Base-by-base conservation (phyloP, 2,888 invertebrate genomes). In the Electrophaes corylata region DNA sequence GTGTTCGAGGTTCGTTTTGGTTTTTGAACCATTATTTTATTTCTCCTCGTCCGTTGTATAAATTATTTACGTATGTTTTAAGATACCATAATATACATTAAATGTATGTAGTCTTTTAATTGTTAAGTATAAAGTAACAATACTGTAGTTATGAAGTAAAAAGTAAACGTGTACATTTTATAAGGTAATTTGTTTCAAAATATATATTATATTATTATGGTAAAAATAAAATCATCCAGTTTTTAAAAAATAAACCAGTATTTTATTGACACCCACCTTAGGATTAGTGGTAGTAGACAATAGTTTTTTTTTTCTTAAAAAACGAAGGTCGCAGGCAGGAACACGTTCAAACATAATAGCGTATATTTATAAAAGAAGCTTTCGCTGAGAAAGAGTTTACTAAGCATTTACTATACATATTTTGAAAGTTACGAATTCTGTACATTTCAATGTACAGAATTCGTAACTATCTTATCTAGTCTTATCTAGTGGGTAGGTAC, bases 121-220 rank as follows among this genome's bases (percentile, higher is more conserved):
- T 85, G 88, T 92, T 93, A 94, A 93, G 94, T 93, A 93, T 83
- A 83, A 83, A 86, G 75, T 88, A 88, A 87, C 83, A 85, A 83
- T 65, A 67, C 62, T 84, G 85, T 90, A 89, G 88, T 86, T 88
- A 86, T 83, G 73, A 75, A 83, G 81, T 59, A 59, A 86, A 86
- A 89, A 88, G 92, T 93, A 92, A 85, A 93, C 93, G 92, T 94
- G 94, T 94, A 94, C 93, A 94, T 94, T 94, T 94, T 94, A 94
- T 94, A 94, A 93, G 93, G 94, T 94, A 94, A 93, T 94, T 94
- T 94, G 94, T 94, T 93, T 93, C 86, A 86, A 85, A 94, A 94
- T 94, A 94, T 94, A 94, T 93, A 91, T 90, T 93, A 93, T 94
- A 91, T 91, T 94, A 94, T 93, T 93, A 94, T 93, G 93, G 93